Conservation (phyloP, 2,888 invertebrate genomes). For the Cheilosia impressa region DNA sequence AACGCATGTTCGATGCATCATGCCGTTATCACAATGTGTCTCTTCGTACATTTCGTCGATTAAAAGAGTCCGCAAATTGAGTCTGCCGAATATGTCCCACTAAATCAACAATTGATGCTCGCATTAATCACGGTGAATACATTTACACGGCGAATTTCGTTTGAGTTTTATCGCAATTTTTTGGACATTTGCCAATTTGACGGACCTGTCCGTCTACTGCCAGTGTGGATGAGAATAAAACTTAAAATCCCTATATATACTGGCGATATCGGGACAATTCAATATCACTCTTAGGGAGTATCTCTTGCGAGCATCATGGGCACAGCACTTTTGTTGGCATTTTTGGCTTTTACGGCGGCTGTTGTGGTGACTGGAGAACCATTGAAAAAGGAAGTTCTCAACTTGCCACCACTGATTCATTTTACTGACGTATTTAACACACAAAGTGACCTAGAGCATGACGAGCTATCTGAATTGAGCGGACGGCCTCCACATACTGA, state of each 20-base stretch:
- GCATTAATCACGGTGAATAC: slow-evolving; percentile 34
- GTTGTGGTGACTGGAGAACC: slow-evolving; percentile 19
- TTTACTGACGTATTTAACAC: slow-evolving; percentile 54
- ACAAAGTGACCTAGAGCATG: slow-evolving; percentile 23
- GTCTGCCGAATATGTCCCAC: neutral
- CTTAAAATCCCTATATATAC: slow-evolving; percentile 31
- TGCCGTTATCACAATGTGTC: neutral
- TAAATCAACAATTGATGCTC: slow-evolving; percentile 25
- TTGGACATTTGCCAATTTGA: slow-evolving; percentile 14
- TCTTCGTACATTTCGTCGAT: slow-evolving; percentile 3
- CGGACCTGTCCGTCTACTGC: neutral
- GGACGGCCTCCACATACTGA: neutral
- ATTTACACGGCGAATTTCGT: neutral
- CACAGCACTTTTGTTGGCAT: slow-evolving; percentile 3
- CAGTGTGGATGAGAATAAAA: neutral
- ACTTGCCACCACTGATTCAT: slow-evolving; percentile 57
- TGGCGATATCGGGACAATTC: neutral
- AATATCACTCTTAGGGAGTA: slow-evolving; percentile 26
- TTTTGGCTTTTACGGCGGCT: slow-evolving; percentile 23
- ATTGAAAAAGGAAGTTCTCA: slow-evolving; percentile 53
- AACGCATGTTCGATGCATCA: neutral
- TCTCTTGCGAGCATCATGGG: slow-evolving; percentile 36
- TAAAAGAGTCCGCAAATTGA: slow-evolving; percentile 4
- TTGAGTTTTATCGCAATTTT: neutral
- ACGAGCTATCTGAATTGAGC: slow-evolving; percentile 9